A percentile compares a stretch with the other conserved stretches of the same genome.
Conservation (phyloP, 2,113 vertebrate genomes). For the Atlantisia rogersi region DNA sequence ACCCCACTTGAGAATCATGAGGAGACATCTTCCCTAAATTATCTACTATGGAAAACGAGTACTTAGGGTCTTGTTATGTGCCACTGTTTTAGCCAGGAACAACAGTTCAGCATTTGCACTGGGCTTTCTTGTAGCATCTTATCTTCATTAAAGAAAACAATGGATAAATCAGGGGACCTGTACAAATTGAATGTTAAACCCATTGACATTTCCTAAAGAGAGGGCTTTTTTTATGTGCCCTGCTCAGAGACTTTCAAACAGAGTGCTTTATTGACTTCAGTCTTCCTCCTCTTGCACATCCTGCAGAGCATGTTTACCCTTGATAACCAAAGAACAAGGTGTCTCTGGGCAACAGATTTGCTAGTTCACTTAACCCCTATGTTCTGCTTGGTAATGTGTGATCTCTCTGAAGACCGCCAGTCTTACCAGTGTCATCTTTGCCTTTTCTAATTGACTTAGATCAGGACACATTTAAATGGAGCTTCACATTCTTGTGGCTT, state of each 20-base stretch:
- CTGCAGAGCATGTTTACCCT: background rate
- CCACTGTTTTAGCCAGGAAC: background rate
- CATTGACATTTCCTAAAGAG: background rate
- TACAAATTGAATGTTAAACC: background rate
- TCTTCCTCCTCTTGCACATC: background rate
- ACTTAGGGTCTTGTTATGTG: fast-evolving
- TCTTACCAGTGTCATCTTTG: background rate
- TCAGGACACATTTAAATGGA: background rate
- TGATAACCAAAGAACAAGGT: background rate
- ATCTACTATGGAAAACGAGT: background rate
- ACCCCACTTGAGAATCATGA: background rate
- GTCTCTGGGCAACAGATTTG: background rate
- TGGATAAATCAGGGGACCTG: background rate
- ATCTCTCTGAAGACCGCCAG: background rate
- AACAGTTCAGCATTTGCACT: background rate
- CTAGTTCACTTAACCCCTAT: background rate
- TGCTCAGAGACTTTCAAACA: background rate
- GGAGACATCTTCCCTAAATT: background rate
- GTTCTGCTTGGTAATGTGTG: background rate
- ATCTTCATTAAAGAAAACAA: background rate
- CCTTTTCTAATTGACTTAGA: background rate
- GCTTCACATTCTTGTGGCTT: background rate
- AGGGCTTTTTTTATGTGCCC: background rate
- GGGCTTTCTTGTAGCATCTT: background rate
- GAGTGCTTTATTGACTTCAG: background rate